Conservation (phyloP, 2,113 vertebrate genomes). For the Phoxinus phoxinus region DNA sequence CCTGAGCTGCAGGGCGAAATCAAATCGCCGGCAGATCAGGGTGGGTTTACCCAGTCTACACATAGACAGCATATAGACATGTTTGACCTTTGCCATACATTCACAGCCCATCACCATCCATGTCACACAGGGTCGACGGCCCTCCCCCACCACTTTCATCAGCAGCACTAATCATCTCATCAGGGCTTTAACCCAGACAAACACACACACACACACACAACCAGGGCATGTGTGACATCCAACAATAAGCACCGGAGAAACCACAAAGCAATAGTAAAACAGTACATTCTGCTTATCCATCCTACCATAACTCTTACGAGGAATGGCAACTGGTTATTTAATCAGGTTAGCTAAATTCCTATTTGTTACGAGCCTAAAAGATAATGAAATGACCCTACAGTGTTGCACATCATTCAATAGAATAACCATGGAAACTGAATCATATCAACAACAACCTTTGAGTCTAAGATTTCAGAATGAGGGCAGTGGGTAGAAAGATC, state of each 20-base stretch:
- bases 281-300: background rate
- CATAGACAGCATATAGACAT: background rate
- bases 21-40: too few species aligned
- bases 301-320: background rate
- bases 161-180: conserved; percentile 22
- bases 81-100: conserved; percentile 21
- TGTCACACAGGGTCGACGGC: conserved; percentile 4
- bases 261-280: background rate
- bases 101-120: conserved; percentile 6
- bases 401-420: background rate
- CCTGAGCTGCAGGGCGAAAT: too few species aligned
- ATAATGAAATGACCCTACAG: background rate
- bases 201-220: background rate
- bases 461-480: background rate
- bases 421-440: background rate
- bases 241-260: background rate
- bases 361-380: background rate
- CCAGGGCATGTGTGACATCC: background rate
- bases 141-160: conserved; percentile 16
- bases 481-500: background rate
- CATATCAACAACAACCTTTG: background rate
- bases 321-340: background rate
- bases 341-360: background rate
- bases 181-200: background rate
- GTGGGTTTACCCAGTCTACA: too few species aligned